Percentiles rank a stretch among this genome's conserved stretches.
phyloP scores from a whole-genome alignment of 2,888 invertebrate species.

The Tetragonisca angustula region DNA sequence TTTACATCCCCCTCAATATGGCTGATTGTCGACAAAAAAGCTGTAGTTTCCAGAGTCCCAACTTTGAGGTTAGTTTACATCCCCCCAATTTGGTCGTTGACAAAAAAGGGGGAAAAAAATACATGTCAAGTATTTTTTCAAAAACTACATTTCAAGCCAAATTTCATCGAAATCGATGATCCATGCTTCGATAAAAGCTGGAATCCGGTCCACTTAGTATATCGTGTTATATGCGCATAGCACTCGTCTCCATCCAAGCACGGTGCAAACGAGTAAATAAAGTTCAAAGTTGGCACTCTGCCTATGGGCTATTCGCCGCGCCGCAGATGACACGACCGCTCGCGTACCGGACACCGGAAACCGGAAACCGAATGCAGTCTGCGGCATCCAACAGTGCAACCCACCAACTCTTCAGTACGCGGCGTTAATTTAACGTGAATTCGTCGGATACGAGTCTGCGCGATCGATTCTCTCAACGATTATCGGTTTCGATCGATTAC shows the following conservation, averaged over 20 bases:
- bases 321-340: slow-evolving; percentile 37
- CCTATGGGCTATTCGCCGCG: slow-evolving; percentile 57
- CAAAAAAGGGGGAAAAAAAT: too few species aligned
- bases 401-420: slow-evolving; percentile 19
- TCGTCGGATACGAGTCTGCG: neutral
- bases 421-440: slow-evolving; percentile 23
- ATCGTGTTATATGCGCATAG: neutral
- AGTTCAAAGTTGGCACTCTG: slow-evolving; percentile 67
- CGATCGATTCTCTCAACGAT: neutral
- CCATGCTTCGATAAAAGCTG: neutral
- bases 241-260: slow-evolving; percentile 31
- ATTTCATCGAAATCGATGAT: too few species aligned
- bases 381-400: slow-evolving; percentile 28
- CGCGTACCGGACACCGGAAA: slow-evolving; percentile 8
- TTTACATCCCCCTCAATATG: too few species aligned
- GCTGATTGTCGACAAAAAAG: too few species aligned
- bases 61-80: too few species aligned
- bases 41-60: too few species aligned
- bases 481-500: neutral
- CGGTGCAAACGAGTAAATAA: slow-evolving; percentile 64
- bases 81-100: too few species aligned
- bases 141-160: too few species aligned
- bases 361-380: slow-evolving; percentile 46
- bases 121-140: too few species aligned
- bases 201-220: slow-evolving; percentile 16